Percentiles rank a stretch among this genome's conserved stretches.
Evolutionary conservation across 1,140 invertebrate species (phyloP).

Genomic region (Cepaea nemoralis): DNA sequence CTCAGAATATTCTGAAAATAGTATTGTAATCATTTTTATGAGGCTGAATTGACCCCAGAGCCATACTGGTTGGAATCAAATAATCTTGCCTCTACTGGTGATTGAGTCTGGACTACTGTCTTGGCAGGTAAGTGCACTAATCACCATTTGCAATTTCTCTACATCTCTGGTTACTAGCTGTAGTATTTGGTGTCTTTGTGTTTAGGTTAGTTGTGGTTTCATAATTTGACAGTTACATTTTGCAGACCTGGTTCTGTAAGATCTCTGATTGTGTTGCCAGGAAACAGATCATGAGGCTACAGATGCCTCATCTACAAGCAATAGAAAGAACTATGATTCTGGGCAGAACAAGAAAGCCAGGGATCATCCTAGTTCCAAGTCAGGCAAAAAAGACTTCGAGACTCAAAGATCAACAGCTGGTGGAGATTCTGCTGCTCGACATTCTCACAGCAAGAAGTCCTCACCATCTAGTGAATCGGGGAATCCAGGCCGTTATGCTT

Average conservation of each 20-base stretch:
- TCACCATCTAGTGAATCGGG: neutral
- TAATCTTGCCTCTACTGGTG: too few relatives aligned
- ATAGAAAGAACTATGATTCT: conserved; percentile 1
- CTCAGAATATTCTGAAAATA: too few relatives aligned
- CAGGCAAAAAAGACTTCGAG: neutral
- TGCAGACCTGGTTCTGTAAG: neutral
- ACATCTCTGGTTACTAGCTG: too few relatives aligned
- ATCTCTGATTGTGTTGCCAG: neutral
- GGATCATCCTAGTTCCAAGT: neutral
- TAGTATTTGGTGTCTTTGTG: too few relatives aligned
- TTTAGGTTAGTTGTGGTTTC: neutral
- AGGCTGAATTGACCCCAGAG: too few relatives aligned
- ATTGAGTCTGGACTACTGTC: too few relatives aligned
- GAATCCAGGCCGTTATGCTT: neutral
- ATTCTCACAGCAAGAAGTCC: conserved; percentile 6
- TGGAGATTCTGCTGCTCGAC: conserved; percentile 4
- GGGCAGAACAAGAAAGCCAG: neutral
- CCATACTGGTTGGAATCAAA: too few relatives aligned
- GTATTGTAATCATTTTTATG: too few relatives aligned
- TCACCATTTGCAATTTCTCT: too few relatives aligned
- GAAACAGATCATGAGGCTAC: conserved; percentile 32
- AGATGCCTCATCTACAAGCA: conserved; percentile 26
- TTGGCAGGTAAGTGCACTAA: too few relatives aligned
- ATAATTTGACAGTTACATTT: neutral
- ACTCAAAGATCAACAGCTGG: neutral